Evolutionary conservation across 2,797 vertebrate species (phyloP).

Genomic region (Agapornis canus): DNA sequence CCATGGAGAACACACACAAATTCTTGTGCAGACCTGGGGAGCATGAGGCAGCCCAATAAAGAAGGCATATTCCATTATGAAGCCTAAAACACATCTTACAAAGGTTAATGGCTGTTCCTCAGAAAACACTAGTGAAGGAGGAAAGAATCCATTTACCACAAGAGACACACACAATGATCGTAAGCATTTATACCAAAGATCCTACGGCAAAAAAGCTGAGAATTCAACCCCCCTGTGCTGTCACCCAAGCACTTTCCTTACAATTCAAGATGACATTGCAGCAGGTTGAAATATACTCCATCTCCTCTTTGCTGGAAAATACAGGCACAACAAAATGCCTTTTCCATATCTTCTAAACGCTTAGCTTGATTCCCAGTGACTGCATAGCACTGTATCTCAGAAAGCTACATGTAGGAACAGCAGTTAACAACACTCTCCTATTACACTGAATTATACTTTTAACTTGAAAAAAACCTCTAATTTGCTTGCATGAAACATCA

Average conservation of each 20-base stretch:
- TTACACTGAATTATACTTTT: slow-evolving; percentile 69
- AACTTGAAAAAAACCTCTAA: slow-evolving; percentile 52
- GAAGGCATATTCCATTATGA: neutral
- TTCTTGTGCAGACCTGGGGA: neutral
- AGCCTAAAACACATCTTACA: neutral
- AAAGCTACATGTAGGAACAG: neutral
- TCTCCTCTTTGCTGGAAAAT: neutral
- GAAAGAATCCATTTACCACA: neutral
- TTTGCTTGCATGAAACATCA: slow-evolving; percentile 56
- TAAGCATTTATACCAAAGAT: neutral
- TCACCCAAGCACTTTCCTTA: neutral
- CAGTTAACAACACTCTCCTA: slow-evolving; percentile 52
- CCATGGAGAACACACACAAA: neutral
- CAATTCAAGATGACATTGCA: neutral
- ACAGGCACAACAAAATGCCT: neutral
- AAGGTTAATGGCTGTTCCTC: neutral
- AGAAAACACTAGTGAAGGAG: neutral
- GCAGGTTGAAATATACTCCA: neutral
- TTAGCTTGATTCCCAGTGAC: slow-evolving; percentile 5
- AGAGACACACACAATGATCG: neutral
- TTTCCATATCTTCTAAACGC: neutral
- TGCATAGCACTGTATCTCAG: neutral
- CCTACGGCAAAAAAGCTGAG: neutral
- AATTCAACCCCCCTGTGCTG: neutral
- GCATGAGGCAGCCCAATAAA: neutral